Evolutionary conservation across 2,113 vertebrate genomes (phyloP).

Genomic region (Uria aalge): DNA sequence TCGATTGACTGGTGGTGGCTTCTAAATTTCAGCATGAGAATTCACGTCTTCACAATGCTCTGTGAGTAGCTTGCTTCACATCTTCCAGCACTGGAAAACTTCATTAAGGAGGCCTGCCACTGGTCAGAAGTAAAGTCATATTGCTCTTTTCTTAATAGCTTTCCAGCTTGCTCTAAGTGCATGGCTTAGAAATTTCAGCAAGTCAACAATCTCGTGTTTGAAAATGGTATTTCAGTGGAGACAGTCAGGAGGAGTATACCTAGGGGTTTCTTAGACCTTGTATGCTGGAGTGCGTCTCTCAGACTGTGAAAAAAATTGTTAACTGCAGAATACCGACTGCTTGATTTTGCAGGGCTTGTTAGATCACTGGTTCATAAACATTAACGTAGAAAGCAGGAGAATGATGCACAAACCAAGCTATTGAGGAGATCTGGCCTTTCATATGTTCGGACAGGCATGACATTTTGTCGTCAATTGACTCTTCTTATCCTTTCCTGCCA

Average conservation of each 20-base stretch:
- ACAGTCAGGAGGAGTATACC: not conserved
- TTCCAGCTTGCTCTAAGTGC: not conserved
- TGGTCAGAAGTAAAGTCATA: not conserved
- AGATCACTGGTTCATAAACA: not conserved
- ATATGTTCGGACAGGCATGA: not conserved
- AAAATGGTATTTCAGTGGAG: not conserved
- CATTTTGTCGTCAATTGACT: not conserved
- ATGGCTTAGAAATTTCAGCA: not conserved
- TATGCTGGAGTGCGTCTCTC: not conserved
- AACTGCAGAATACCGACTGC: not conserved
- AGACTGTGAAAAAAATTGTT: not conserved
- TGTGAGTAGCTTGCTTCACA: not conserved
- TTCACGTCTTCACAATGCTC: not conserved
- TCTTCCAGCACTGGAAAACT: not conserved
- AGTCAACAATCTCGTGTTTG: not conserved
- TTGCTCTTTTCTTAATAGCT: not conserved
- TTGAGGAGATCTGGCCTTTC: not conserved
- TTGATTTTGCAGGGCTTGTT: not conserved
- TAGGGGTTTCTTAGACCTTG: not conserved
- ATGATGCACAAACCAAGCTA: not conserved
- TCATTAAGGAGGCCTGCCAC: not conserved
- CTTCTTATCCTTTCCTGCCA: not conserved
- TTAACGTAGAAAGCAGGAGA: not conserved
- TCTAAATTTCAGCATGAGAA: not conserved
- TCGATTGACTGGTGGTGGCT: not conserved